Conservation (phyloP, 2,797 vertebrate genomes). For the Rhynchotus rufescens region DNA sequence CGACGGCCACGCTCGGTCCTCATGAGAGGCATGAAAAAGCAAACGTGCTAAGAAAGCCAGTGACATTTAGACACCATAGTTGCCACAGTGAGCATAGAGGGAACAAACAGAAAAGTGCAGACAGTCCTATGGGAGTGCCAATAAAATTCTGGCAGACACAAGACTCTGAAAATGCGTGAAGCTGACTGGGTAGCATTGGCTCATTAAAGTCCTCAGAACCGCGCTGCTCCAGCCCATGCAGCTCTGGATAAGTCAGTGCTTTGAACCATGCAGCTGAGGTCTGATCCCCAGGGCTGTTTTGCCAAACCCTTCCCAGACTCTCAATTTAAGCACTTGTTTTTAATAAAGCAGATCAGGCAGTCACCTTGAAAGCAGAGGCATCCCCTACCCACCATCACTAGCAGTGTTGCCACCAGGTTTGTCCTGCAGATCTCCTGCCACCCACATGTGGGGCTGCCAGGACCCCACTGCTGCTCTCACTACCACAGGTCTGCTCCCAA, state of each 20-base stretch:
- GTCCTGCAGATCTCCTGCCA: background rate
- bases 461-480: rapidly evolving
- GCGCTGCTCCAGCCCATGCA: background rate
- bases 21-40: background rate
- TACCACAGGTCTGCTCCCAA: background rate
- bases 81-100: background rate
- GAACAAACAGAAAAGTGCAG: background rate
- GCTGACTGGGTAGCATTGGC: background rate
- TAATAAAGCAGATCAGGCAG: background rate
- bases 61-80: background rate
- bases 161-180: background rate
- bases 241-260: background rate
- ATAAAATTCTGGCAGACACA: rapidly evolving
- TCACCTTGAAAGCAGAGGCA: background rate
- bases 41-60: background rate
- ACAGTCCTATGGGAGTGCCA: background rate
- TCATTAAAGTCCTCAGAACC: background rate
- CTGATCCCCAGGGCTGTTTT: background rate
- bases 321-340: background rate
- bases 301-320: background rate
- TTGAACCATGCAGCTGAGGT: background rate
- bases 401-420: background rate
- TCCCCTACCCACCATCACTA: background rate
- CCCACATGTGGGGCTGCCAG: background rate
- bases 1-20: background rate